Evolutionary conservation across 1,140 invertebrate species (phyloP), one percentile per base, ranked within the genome.

Genomic region (Reticulitermes speratus): DNA sequence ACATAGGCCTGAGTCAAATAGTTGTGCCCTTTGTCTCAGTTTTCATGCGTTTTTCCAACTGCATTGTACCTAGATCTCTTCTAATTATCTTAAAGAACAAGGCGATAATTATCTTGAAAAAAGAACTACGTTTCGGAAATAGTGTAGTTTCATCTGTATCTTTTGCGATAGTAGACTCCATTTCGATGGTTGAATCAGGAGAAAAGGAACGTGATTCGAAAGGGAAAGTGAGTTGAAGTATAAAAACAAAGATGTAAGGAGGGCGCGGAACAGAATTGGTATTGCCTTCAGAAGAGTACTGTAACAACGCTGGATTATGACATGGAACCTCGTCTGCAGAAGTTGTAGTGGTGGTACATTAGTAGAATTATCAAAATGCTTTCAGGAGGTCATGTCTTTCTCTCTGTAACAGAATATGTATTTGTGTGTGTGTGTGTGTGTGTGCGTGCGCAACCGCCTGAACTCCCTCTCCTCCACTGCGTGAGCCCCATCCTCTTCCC

Each of bases 331-430:
- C 65, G 9, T 7, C n/a, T 25, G 16, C 65, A 75, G 65, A 25
- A 75, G n/a, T 30, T 12, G n/a, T 12, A 75, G 65, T 75, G 65
- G n/a, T 75, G 65, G 83, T 52, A 84, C 83, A 84, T 84, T 84
- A 84, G 83, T 44, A 52, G 83, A 84, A 84, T 84, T 84, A 52
- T 84, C 83, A 84, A 84, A 84, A 44, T 84, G 83, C 83, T 84
- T 84, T 84, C 38, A 84, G 83, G 44, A 84, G 48, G 32, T 21
- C 83, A 45, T 84, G 48, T 32, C 44, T 55, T 55, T 55, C 52
- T 55, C 52, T 55, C 14, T 55, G 14, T 55, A 55, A 19, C 52
- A 38, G 38, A 38, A 38, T 38, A 5, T 5, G 38, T 38, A 38
- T 38, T n/a, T n/a, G n/a, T 55, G 19, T 55, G 52, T 19, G 19